Conservation (phyloP, 2,888 invertebrate genomes). For the Lithophane leautieri region DNA sequence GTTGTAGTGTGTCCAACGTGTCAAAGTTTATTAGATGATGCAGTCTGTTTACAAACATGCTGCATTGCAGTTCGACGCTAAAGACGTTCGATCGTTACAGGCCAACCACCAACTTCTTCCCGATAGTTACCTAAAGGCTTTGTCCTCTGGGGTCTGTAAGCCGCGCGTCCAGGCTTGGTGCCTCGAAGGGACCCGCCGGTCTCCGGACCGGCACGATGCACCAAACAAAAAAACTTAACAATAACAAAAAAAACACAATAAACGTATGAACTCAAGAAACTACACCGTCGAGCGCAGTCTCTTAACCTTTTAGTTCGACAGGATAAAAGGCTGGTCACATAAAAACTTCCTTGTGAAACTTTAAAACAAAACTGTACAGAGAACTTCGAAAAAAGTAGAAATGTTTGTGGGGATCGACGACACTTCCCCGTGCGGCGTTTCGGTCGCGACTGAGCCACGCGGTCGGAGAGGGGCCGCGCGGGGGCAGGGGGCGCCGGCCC, state of each 20-base stretch:
- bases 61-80: conserved; percentile 71
- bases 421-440: conserved; percentile 88
- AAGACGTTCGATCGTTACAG: conserved; percentile 66
- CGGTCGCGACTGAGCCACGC: conserved; percentile 89
- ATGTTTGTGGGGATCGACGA: conserved; percentile 83
- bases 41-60: conserved; percentile 78
- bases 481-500: conserved; percentile 75
- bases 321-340: conserved; percentile 84
- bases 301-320: conserved; percentile 81
- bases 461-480: conserved; percentile 80
- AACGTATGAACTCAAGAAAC: conserved; percentile 87
- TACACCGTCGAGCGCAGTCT: conserved; percentile 84
- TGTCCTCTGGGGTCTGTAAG: conserved; percentile 84
- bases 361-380: conserved; percentile 88
- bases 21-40: conserved; percentile 67
- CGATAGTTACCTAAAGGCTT: conserved; percentile 89
- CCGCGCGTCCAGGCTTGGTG: conserved; percentile 86
- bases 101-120: conserved; percentile 68
- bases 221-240: conserved; percentile 90
- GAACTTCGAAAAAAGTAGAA: conserved; percentile 90
- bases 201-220: conserved; percentile 89
- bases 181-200: conserved; percentile 86
- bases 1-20: conserved; percentile 63
- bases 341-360: conserved; percentile 87
- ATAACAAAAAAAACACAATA: conserved; percentile 90